Conservation (phyloP, 2,888 invertebrate species). For the Ceraclea dissimilis region DNA sequence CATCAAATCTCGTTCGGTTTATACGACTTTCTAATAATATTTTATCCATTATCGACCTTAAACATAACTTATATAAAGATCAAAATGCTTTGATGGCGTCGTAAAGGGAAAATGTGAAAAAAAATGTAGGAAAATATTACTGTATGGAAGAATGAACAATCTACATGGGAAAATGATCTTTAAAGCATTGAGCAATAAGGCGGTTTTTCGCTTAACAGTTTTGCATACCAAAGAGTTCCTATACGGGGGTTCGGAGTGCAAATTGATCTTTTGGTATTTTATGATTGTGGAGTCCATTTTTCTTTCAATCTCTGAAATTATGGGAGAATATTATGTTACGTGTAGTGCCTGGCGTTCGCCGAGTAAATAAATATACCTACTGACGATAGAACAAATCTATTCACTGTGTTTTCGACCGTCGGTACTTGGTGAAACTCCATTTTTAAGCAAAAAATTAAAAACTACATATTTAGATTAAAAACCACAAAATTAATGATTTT, state of each 20-base stretch:
- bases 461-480: no score
- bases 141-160: neutral
- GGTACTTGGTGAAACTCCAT: no score
- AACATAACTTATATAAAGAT: conserved; percentile 1
- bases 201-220: neutral
- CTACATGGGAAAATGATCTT: neutral
- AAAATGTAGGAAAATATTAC: neutral
- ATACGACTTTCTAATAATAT: neutral
- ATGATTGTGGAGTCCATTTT: neutral
- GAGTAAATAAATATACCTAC: no score
- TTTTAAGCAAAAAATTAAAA: no score
- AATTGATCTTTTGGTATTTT: conserved; percentile 1
- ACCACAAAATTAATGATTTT: no score
- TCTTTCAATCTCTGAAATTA: neutral
- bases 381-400: no score
- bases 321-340: no score
- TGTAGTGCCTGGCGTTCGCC: no score
- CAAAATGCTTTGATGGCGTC: neutral
- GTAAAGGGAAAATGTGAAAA: neutral
- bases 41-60: neutral
- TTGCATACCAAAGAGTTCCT: no score
- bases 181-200: neutral
- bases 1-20: neutral
- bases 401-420: no score
- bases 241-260: neutral